These are phyloP conservation scores for Psococerastis gibbosa DNA, from an alignment of 2,888 invertebrate species.

Conservation along the genomic window DNA sequence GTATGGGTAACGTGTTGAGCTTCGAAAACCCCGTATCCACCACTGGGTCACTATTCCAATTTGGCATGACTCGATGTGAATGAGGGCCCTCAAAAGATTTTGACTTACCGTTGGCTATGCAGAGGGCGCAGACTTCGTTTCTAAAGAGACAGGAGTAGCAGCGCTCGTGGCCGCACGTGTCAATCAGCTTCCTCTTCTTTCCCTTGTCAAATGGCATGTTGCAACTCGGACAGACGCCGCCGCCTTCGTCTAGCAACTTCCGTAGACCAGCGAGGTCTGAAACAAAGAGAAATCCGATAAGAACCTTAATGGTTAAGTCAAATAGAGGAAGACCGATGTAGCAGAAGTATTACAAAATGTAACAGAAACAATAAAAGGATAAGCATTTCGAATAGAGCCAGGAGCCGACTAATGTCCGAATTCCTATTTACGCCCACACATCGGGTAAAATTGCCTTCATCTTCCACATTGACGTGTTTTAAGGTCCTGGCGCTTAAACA, in stretches of 20 bases:
- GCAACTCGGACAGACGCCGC: conserved; percentile 57
- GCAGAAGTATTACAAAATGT: neutral
- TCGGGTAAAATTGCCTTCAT: no score
- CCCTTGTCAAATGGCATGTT: conserved; percentile 92
- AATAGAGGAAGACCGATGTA: neutral
- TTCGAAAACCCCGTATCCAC: no score
- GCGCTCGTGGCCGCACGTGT: conserved; percentile 88
- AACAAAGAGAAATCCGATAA: conserved; percentile 12
- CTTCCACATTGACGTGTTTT: no score
- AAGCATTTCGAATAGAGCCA: no score
- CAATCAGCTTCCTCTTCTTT: conserved; percentile 85
- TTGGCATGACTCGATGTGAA: no score
- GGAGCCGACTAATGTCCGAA: no score
- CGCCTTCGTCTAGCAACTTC: conserved; percentile 52
- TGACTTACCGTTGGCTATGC: conserved; percentile 28
- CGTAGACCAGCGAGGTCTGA: conserved; percentile 71
- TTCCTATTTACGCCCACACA: no score
- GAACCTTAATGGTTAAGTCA: neutral
- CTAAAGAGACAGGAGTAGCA: conserved; percentile 91
- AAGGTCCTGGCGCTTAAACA: no score
- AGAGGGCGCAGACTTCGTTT: conserved; percentile 79
- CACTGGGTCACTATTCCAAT: no score
- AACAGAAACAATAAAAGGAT: no score
- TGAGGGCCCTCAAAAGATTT: no score
- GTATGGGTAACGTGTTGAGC: no score